Conservation (phyloP, 2,797 vertebrate species). For the Kryptopterus vitreolus region DNA sequence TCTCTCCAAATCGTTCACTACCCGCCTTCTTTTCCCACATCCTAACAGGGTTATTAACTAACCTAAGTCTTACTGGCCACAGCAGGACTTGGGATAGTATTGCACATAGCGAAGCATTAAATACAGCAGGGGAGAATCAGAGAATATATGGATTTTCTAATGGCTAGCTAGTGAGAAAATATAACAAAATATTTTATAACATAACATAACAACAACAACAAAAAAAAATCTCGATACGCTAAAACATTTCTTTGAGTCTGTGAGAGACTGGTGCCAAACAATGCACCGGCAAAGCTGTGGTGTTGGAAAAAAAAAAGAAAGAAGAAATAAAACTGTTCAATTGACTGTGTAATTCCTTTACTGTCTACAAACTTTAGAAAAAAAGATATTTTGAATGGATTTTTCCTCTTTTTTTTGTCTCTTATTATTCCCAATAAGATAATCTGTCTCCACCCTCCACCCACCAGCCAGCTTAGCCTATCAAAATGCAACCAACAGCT, state of each 20-base stretch:
- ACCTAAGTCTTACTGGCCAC: conserved; percentile 46
- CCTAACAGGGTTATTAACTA: conserved; percentile 58
- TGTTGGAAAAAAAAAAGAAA: not conserved
- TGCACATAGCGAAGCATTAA: conserved; percentile 58
- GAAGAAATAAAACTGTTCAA: not conserved
- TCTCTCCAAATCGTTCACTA: conserved; percentile 11
- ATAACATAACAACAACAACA: not conserved
- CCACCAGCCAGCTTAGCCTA: not conserved
- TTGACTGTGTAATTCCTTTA: not conserved
- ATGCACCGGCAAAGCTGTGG: not conserved
- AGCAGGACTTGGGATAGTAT: conserved; percentile 45
- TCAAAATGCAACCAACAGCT: not conserved
- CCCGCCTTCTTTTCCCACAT: conserved; percentile 42
- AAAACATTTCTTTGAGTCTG: not conserved
- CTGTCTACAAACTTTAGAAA: not conserved
- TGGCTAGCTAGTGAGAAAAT: conserved; percentile 37
- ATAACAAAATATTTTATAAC: not conserved
- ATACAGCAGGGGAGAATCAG: conserved; percentile 43
- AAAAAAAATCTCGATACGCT: not conserved
- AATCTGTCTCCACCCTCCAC: not conserved
- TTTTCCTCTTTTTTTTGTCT: not conserved
- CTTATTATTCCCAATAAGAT: not conserved
- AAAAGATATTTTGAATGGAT: not conserved
- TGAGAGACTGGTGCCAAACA: not conserved
- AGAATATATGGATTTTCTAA: conserved; percentile 53